Percentiles rank a stretch among this genome's conserved stretches.
Evolutionary conservation across 2,888 invertebrate species (phyloP).

Genomic region (Mesorhabditis spiculigera): DNA sequence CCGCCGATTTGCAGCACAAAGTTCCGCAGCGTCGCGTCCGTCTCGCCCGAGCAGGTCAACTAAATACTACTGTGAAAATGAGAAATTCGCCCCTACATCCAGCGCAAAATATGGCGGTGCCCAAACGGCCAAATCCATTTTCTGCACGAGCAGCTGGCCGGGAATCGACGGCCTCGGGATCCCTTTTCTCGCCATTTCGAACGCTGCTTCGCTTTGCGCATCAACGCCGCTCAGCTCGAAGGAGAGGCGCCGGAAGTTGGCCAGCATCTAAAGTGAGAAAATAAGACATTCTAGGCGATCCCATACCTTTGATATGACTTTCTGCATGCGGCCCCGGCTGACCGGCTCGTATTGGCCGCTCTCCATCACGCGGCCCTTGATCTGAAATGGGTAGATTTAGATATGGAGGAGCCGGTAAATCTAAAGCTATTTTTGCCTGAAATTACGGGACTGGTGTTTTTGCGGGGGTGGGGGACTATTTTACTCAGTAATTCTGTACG

Average conservation of each 20-base stretch:
- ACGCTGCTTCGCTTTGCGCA: conserved; percentile 75
- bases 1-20: conserved; percentile 79
- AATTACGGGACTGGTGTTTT: too few relatives aligned
- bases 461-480: too few relatives aligned
- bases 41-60: conserved; percentile 69
- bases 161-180: conserved; percentile 72
- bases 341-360: neutral
- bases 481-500: too few relatives aligned
- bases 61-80: neutral
- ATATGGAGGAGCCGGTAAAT: too few relatives aligned
- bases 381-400: neutral
- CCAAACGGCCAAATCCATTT: conserved; percentile 78
- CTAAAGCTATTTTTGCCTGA: too few relatives aligned
- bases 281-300: neutral
- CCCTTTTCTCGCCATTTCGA: conserved; percentile 80
- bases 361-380: neutral
- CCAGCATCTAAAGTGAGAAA: neutral
- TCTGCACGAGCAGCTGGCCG: conserved; percentile 77
- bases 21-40: conserved; percentile 68
- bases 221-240: conserved; percentile 2
- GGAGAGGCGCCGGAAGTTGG: conserved; percentile 2
- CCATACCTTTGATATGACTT: neutral
- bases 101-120: conserved; percentile 79
- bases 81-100: conserved; percentile 67
- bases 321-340: neutral